Evolutionary conservation across 2,888 invertebrate species (phyloP).

Genomic region (Platerodrilus igneus): DNA sequence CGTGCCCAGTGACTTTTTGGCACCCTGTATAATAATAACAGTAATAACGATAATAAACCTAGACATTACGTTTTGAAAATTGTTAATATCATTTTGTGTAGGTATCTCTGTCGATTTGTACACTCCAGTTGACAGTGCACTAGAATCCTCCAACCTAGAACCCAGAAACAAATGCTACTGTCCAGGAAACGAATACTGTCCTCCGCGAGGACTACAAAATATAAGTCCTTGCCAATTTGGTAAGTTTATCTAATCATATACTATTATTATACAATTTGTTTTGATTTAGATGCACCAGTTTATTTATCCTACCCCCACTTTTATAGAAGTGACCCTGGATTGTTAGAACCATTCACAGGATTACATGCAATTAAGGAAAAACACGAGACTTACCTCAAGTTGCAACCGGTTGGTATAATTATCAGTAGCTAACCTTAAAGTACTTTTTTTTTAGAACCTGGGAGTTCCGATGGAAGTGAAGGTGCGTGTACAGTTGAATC

Average conservation of each 20-base stretch:
- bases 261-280: conserved; percentile 23
- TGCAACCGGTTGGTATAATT: conserved; percentile 67
- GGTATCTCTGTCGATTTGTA: conserved; percentile 71
- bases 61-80: conserved; percentile 7
- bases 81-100: no score
- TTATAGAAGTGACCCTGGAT: conserved; percentile 68
- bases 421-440: neutral
- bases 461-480: conserved; percentile 81
- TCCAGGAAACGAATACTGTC: conserved; percentile 62
- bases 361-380: conserved; percentile 62
- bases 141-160: conserved; percentile 62
- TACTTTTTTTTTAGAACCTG: conserved; percentile 62
- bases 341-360: conserved; percentile 66
- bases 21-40: no score
- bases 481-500: conserved; percentile 74
- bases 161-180: conserved; percentile 74
- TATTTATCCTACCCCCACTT: conserved; percentile 88
- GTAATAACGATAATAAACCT: no score
- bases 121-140: conserved; percentile 65
- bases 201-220: conserved; percentile 73
- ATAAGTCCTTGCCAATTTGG: conserved; percentile 85
- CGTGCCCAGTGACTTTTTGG: no score
- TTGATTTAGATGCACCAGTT: conserved; percentile 79
- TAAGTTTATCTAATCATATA: conserved; percentile 45
- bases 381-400: conserved; percentile 77